phyloP scores from a whole-genome alignment of 2,797 vertebrate species.

The Pterois miles region DNA sequence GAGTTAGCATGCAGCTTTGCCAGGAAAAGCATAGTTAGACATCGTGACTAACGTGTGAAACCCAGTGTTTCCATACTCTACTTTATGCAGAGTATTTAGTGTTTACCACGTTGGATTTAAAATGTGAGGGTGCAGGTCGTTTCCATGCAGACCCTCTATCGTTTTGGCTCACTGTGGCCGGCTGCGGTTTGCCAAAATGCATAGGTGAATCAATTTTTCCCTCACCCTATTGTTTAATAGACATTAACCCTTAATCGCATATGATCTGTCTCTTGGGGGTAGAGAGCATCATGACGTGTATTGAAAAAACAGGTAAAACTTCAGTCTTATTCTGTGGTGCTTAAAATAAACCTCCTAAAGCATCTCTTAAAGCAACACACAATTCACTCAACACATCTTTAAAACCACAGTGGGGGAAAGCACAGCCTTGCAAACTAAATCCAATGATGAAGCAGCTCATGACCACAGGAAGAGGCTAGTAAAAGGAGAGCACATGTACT shows the following conservation, averaged over 20 bases:
- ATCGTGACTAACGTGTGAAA: too few species aligned
- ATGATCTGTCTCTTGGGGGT: background rate
- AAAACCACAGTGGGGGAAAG: slow-evolving; percentile 9
- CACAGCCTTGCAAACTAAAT: slow-evolving; percentile 6
- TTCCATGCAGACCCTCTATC: too few species aligned
- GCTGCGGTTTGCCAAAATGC: too few species aligned
- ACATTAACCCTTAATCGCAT: background rate
- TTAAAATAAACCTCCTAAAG: slow-evolving; percentile 13
- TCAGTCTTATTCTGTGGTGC: background rate
- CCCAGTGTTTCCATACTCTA: too few species aligned
- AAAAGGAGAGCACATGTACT: slow-evolving; percentile 36
- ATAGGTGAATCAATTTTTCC: too few species aligned
- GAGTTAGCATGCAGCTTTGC: too few species aligned
- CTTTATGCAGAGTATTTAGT: too few species aligned
- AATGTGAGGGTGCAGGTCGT: too few species aligned
- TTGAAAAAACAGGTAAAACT: background rate
- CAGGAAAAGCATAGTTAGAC: too few species aligned
- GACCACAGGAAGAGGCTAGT: slow-evolving; percentile 24
- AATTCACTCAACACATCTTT: background rate
- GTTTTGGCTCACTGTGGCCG: too few species aligned
- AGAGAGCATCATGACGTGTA: background rate
- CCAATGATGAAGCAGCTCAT: slow-evolving; percentile 25
- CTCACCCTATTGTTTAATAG: background rate
- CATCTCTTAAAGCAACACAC: slow-evolving; percentile 13
- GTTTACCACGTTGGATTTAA: too few species aligned